Base-by-base conservation (phyloP, 2,113 vertebrate species). In the Serilophus lunatus region DNA sequence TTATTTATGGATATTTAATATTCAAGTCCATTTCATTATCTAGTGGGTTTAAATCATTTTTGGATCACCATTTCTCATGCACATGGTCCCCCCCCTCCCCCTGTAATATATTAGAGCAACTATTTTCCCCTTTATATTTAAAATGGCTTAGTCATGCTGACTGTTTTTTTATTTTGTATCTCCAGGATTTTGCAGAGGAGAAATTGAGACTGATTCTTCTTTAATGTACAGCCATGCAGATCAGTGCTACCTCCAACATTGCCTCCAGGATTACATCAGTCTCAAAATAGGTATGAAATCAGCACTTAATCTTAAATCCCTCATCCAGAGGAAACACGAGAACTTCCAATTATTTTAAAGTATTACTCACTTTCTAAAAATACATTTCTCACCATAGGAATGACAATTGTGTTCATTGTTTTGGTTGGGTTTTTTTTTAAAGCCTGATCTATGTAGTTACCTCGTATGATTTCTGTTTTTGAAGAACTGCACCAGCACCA, bases 1-100 rank as follows among this genome's bases (percentile, higher is more conserved):
- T 98, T 97, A 98, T 97, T 97, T 98, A 97, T 92, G 89, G 95
- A 94, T 93, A 96, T 96, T 97, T 98, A 98, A 97, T 97, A 97
- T 97, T 94, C 96, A 93, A 93, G 94, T 93, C 93, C 88, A 69
- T 96, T 97, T 97, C 95, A 98, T 97, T 98, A 98, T 96, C 96
- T 89, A 93, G 92, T 59, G 75, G 79, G 66, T 96, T 97, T 97
- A 97, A 97, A 97, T 97, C 89, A 96, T 94, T 89, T 87, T 87
- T 79, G 86, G 82, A 81, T 93, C 53, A 28, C 80, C 88, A 86
- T 95, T 95, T 71, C 92, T 97, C 94, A 96, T 56, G 69, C 35
- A 86, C 61, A n/a, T 11, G 31, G 70, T 91, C 64, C 45, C 45
- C 20, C 20, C 44, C 59, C 18, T 90, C 61, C 9, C 20, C 36